Evolutionary conservation across 2,113 vertebrate species (phyloP).

Genomic region (Stomatorhinus ivindoensis): DNA sequence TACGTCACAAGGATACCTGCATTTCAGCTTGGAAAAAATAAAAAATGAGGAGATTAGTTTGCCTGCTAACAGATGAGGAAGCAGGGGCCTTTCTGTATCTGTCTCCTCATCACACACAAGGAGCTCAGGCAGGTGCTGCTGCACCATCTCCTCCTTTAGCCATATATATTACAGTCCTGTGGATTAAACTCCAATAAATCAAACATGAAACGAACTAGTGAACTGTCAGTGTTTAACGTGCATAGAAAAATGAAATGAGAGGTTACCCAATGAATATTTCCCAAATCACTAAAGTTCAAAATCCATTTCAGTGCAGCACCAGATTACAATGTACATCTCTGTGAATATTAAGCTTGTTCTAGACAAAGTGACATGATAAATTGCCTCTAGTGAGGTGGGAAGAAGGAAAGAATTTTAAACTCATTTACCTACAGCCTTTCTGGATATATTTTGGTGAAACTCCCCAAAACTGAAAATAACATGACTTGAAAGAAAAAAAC

Average conservation of each 20-base stretch:
- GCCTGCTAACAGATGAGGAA: neutral
- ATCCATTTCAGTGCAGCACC: conserved; percentile 35
- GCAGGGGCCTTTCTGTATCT: neutral
- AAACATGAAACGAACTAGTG: conserved; percentile 46
- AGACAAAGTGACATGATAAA: conserved; percentile 42
- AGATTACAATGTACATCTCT: conserved; percentile 40
- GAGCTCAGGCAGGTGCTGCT: neutral
- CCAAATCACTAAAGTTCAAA: conserved; percentile 44
- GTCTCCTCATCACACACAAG: neutral
- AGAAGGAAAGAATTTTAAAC: neutral
- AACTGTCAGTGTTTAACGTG: conserved; percentile 48
- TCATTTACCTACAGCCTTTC: conserved; percentile 1
- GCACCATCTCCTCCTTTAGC: conserved; percentile 26
- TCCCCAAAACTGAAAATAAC: neutral
- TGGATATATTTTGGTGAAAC: neutral
- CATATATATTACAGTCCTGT: conserved; percentile 31
- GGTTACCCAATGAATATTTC: conserved; percentile 46
- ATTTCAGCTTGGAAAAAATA: neutral
- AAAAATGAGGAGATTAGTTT: neutral
- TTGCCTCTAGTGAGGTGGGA: neutral
- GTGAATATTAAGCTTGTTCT: conserved; percentile 35
- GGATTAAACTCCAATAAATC: conserved; percentile 43
- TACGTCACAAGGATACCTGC: neutral
- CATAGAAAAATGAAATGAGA: conserved; percentile 19
- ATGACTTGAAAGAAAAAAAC: neutral